Base-by-base conservation (phyloP, 2,888 invertebrate genomes). In the Athripsodes cinereus region DNA sequence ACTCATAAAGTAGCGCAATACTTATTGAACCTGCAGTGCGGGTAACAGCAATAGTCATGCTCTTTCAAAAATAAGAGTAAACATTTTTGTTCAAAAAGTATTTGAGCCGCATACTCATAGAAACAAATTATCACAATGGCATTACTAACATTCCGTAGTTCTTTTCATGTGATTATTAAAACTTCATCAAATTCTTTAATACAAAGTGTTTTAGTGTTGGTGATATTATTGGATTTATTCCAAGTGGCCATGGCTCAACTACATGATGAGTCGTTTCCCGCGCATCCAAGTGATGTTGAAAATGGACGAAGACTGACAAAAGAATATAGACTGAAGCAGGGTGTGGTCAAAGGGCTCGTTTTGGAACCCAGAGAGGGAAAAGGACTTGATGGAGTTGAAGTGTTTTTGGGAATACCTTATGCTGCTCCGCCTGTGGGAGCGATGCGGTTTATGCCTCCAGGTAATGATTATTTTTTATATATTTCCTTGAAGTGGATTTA, bases 361-460 rank as follows among this genome's bases (percentile, higher is more conserved):
- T 82, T 85, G 44, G 83, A 84, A 64, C 84, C 85, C 2, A 81
- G 81, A 65, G 72, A 71, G 19, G 62, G 51, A 64, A 73, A 81
- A 35, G 81, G 82, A 65, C 81, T 82, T 55, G 80, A 83, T 34
- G 75, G 76, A 22, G 86, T 90, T 61, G 88, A 89, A 69, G 86
- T 89, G 70, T 90, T 85, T 69, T 74, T 87, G 55, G 90, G 91
- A 2, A 81, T 92, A 66, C 92, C 91, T 2, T 92, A 90, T 73
- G 91, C 92, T 2, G 89, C 88, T 34, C 83, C 91, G 10, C 91
- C 91, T 1, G 80, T 85, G 3, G 88, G 85, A 5, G 82, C 76
- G 58, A 76, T 88, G 53, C 80, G 93, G 58, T 93, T 93, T 72
- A 90, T 92, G 84, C 92, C 92, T 31, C 92, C 93, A 64, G 87